These are phyloP conservation scores for Cheiracanthium punctorium DNA, from an alignment of 2,888 invertebrate genomes.

Conservation along the genomic window DNA sequence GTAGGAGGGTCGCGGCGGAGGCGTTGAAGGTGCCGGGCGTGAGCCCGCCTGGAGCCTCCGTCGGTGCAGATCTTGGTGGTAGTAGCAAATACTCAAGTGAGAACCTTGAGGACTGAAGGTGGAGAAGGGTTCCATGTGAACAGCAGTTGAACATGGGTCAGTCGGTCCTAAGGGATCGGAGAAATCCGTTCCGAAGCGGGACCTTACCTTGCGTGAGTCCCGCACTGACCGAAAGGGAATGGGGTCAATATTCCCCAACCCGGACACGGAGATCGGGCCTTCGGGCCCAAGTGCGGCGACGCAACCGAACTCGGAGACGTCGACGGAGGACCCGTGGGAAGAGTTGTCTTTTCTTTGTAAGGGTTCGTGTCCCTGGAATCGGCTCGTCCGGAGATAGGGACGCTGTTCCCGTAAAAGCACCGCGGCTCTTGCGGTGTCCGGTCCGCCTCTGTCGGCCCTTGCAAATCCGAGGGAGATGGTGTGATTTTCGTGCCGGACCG, in stretches of 20 bases:
- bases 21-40: conserved; percentile 81
- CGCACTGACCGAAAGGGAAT: no score
- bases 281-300: no score
- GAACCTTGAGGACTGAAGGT: conserved; percentile 75
- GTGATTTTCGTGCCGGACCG: conserved; percentile 71
- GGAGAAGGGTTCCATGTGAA: conserved; percentile 80
- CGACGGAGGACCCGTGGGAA: no score
- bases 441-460: conserved; percentile 72
- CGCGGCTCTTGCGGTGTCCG: not conserved
- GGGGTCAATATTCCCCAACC: no score
- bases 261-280: no score
- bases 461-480: conserved; percentile 62
- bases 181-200: conserved; percentile 74
- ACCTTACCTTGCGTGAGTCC: no score
- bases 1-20: no score
- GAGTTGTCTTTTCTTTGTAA: conserved; percentile 78
- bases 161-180: conserved; percentile 75
- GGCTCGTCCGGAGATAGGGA: conserved; percentile 76
- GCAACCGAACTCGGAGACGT: no score
- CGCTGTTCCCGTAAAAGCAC: conserved; percentile 55
- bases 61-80: conserved; percentile 81
- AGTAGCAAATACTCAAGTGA: conserved; percentile 84
- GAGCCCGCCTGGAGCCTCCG: conserved; percentile 78
- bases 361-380: conserved; percentile 77
- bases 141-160: conserved; percentile 77